Percentiles rank a stretch among this genome's conserved stretches.
phyloP scores from a whole-genome alignment of 2,888 invertebrate species.

The Scaptomyza flava region DNA sequence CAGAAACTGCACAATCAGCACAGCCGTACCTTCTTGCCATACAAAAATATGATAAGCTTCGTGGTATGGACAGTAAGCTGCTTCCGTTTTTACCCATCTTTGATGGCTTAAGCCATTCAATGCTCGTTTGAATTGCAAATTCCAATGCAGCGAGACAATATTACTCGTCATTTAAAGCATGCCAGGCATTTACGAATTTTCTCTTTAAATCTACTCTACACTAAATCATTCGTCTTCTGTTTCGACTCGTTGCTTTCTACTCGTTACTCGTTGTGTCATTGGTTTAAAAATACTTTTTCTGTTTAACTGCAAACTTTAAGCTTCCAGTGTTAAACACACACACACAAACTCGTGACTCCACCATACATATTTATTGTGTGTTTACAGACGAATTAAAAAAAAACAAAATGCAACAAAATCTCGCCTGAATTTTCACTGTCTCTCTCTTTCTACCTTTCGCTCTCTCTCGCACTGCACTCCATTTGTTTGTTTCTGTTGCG shows the following conservation, averaged over 20 bases:
- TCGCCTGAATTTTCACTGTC: conserved; percentile 3
- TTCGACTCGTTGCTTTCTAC: neutral
- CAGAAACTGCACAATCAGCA: conserved; percentile 61
- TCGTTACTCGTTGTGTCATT: neutral
- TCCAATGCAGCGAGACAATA: conserved; percentile 4
- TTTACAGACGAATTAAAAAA: conserved; percentile 45
- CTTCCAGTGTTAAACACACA: conserved; percentile 29
- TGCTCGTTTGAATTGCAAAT: conserved; percentile 6
- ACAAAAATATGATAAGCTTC: conserved; percentile 15
- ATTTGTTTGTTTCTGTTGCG: neutral
- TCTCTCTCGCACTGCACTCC: neutral
- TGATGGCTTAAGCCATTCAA: neutral
- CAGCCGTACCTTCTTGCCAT: neutral
- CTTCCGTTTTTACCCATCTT: neutral
- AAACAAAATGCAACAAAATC: conserved; percentile 37
- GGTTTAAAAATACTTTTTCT: neutral
- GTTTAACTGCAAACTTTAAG: neutral
- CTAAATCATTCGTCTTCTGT: neutral
- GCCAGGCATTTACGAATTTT: neutral
- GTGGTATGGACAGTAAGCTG: conserved; percentile 35
- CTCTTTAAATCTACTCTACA: neutral
- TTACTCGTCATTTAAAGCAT: neutral
- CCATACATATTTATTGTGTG: conserved; percentile 63
- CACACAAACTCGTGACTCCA: neutral
- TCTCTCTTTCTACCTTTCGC: neutral